Conservation (phyloP, 2,888 invertebrate genomes). For the Macrophya alboannulata region DNA sequence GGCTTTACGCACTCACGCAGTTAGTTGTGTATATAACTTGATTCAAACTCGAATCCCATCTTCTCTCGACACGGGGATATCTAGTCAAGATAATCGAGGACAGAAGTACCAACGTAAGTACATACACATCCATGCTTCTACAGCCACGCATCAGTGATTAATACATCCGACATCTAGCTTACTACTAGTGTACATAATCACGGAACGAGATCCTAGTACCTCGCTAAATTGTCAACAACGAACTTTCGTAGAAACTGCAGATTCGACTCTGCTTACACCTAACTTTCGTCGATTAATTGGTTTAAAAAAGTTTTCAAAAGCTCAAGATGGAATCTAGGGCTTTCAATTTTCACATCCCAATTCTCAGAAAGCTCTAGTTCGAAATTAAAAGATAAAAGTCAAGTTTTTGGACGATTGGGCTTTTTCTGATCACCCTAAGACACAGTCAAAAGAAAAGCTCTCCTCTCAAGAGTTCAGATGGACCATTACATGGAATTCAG, state of each 20-base stretch:
- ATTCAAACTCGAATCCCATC: background rate
- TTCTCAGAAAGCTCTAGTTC: too few species aligned
- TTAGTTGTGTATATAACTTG: background rate
- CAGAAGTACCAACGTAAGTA: background rate
- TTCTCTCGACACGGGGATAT: conserved; percentile 1
- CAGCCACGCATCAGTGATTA: conserved; percentile 4
- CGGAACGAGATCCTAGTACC: background rate
- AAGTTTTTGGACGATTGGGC: too few species aligned
- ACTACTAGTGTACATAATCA: background rate
- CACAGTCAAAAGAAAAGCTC: too few species aligned
- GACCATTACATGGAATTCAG: too few species aligned
- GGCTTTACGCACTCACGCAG: background rate
- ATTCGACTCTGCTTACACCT: background rate
- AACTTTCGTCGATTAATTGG: background rate
- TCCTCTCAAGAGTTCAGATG: too few species aligned
- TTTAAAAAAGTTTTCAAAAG: background rate
- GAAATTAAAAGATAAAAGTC: too few species aligned
- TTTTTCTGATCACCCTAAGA: too few species aligned
- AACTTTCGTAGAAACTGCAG: background rate
- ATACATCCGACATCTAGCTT: conserved; percentile 1
- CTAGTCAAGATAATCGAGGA: conserved; percentile 27
- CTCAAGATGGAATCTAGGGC: background rate
- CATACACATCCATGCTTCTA: background rate
- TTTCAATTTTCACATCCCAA: background rate
- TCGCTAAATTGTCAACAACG: background rate